These are phyloP conservation scores for Enteromius thamalakanensis DNA, from an alignment of 2,797 vertebrate species.

Conservation along the genomic window DNA sequence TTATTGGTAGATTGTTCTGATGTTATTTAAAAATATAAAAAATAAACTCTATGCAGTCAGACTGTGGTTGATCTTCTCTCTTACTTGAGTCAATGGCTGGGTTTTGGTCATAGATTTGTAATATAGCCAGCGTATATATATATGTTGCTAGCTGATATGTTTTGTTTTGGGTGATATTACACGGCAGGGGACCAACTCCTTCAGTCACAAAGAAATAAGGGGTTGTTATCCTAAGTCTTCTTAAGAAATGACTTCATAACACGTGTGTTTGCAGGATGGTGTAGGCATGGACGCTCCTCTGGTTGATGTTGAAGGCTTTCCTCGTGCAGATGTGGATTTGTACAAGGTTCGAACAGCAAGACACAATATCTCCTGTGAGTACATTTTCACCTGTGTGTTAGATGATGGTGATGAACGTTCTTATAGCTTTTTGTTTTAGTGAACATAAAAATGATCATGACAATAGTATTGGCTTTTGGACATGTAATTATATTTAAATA, in stretches of 20 bases:
- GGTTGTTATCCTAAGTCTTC: background rate
- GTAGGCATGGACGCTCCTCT: slow-evolving; percentile 84
- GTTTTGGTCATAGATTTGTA: background rate
- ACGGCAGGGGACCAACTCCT: background rate
- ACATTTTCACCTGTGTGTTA: background rate
- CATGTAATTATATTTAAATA: background rate
- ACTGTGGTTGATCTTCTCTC: too few species aligned
- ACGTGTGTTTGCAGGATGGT: slow-evolving; percentile 63
- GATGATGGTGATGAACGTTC: background rate
- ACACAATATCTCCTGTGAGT: slow-evolving; percentile 91
- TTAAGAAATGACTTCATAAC: background rate
- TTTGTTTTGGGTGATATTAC: background rate
- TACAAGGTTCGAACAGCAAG: slow-evolving; percentile 90
- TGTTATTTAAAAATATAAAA: background rate
- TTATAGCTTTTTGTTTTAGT: background rate
- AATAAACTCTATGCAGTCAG: background rate
- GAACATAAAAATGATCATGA: background rate
- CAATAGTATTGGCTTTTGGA: background rate
- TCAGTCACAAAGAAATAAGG: background rate
- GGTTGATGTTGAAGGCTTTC: slow-evolving; percentile 89
- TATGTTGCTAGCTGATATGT: background rate
- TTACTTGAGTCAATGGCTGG: background rate
- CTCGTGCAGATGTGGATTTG: slow-evolving; percentile 88
- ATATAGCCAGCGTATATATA: background rate
- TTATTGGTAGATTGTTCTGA: background rate